Percentiles rank a stretch among this genome's conserved stretches.
phyloP scores from a whole-genome alignment of 2,888 invertebrate genomes.

The Homarus gammarus region DNA sequence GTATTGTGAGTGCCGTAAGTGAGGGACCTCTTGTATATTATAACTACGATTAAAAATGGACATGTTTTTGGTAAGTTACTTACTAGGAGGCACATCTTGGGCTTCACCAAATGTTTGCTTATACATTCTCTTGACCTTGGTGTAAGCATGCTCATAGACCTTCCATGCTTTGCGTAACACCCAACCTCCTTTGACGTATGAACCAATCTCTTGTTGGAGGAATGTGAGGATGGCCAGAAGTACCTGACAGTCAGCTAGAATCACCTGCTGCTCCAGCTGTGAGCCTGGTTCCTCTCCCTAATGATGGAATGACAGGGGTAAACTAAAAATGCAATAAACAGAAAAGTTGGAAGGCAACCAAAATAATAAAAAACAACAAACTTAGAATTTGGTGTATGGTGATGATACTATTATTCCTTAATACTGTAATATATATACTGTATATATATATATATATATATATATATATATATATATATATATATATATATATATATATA shows the following conservation, averaged over 20 bases:
- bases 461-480: too few relatives aligned
- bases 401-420: too few relatives aligned
- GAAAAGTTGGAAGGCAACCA: too few relatives aligned
- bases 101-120: conserved; percentile 77
- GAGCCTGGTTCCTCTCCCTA: conserved; percentile 79
- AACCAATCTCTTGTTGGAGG: conserved; percentile 84
- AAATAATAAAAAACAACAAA: too few relatives aligned
- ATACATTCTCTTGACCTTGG: conserved; percentile 82
- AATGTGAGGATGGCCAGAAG: conserved; percentile 84
- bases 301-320: not conserved
- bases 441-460: too few relatives aligned
- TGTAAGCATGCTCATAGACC: conserved; percentile 84
- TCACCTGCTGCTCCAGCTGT: conserved; percentile 84
- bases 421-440: not conserved
- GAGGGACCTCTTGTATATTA: too few relatives aligned
- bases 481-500: too few relatives aligned
- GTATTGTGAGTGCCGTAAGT: too few relatives aligned
- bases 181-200: conserved; percentile 85
- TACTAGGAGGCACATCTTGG: conserved; percentile 45
- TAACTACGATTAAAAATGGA: not conserved
- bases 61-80: not conserved
- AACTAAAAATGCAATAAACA: not conserved
- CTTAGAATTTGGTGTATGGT: too few relatives aligned
- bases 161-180: conserved; percentile 86
- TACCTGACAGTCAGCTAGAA: conserved; percentile 85